Conservation (phyloP, 1,140 invertebrate species). For the Caenorhabditis brenneri region DNA sequence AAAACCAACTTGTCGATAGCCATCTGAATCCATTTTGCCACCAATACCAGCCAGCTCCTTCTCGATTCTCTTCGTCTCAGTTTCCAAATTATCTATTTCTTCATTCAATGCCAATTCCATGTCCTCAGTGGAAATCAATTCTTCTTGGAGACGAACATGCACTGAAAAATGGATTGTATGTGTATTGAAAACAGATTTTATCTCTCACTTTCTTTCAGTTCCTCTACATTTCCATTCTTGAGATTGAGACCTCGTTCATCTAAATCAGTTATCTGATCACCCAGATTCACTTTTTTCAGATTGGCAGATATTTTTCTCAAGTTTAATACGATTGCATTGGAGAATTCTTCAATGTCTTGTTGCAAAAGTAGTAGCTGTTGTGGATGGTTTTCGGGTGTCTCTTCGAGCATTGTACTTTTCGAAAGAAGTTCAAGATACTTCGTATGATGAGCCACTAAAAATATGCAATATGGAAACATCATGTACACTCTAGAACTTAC, state of each 20-base stretch:
- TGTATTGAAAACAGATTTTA: too few relatives aligned
- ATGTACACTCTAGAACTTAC: background rate
- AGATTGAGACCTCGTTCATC: constrained; percentile 9
- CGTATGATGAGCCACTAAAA: constrained; percentile 30
- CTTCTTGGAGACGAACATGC: constrained; percentile 35
- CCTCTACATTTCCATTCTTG: constrained; percentile 10
- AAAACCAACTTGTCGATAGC: background rate
- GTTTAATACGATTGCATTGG: background rate
- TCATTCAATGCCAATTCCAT: constrained; percentile 21
- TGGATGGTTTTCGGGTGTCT: background rate
- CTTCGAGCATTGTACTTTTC: constrained; percentile 18
- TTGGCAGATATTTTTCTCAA: constrained; percentile 21
- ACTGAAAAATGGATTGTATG: background rate
- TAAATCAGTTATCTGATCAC: constrained; percentile 17
- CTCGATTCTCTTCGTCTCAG: background rate
- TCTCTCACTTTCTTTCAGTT: constrained; percentile 6
- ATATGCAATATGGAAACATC: background rate
- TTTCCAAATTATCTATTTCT: constrained; percentile 10
- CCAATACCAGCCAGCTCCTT: background rate
- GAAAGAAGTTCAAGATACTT: constrained; percentile 27
- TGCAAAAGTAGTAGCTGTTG: background rate
- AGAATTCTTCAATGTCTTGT: constrained; percentile 19
- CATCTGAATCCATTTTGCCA: background rate
- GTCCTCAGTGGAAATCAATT: background rate
- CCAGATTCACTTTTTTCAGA: constrained; percentile 27